Conservation (phyloP, 2,888 invertebrate species). For the Noctua comes region DNA sequence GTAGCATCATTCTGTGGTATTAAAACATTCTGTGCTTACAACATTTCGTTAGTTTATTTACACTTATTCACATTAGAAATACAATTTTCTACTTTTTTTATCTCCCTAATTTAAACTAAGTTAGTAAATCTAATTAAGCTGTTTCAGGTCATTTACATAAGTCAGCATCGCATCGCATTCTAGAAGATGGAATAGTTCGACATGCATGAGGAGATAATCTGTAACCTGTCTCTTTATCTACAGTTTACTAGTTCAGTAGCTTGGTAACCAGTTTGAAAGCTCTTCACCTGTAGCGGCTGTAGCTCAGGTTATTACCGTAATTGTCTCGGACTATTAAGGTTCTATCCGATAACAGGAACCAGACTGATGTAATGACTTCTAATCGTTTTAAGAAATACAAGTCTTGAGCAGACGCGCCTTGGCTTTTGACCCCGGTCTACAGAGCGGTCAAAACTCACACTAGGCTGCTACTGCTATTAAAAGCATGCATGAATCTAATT, state of each 20-base stretch:
- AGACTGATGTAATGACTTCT: slow-evolving; percentile 21
- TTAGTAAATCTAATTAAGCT: not conserved
- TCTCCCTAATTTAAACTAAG: not conserved
- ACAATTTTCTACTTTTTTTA: not conserved
- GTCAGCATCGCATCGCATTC: slow-evolving; percentile 4
- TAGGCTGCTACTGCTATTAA: not conserved
- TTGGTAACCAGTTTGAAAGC: slow-evolving; percentile 38
- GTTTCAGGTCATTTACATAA: not conserved
- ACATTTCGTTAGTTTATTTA: slow-evolving; percentile 1
- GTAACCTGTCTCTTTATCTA: slow-evolving; percentile 2
- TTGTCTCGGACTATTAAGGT: slow-evolving; percentile 24
- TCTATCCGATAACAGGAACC: slow-evolving; percentile 19
- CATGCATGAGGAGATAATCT: slow-evolving; percentile 1
- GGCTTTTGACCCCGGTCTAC: slow-evolving; percentile 4
- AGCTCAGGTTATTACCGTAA: slow-evolving; percentile 31
- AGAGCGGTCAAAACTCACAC: not conserved
- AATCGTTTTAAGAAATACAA: slow-evolving; percentile 3
- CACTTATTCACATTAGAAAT: not conserved
- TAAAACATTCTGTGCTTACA: slow-evolving; percentile 16
- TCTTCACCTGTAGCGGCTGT: slow-evolving; percentile 14
- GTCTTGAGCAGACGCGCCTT: not conserved
- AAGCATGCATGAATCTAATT: not conserved
- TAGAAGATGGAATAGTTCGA: not conserved
- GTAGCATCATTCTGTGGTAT: slow-evolving; percentile 18
- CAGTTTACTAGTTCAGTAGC: slow-evolving; percentile 16